These are phyloP conservation scores for Odobenus rosmarus DNA, from an alignment of 2,113 vertebrate genomes.

Conservation along the genomic window DNA sequence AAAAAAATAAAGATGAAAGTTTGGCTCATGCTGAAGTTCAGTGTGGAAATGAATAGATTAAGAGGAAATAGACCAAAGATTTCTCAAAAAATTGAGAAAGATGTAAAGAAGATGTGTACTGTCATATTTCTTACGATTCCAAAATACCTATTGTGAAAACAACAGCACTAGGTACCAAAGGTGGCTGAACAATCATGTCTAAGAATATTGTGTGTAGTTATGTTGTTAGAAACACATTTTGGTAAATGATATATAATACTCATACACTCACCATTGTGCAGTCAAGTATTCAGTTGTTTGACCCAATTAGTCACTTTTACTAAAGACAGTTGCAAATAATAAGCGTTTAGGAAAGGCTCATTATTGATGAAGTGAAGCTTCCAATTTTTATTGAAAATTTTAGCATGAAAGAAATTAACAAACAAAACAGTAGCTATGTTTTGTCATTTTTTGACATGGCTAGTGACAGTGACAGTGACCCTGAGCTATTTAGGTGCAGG, in stretches of 20 bases:
- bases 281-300: not conserved
- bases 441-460: not conserved
- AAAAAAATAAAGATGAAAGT: not conserved
- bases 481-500: not conserved
- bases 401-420: not conserved
- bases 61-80: not conserved
- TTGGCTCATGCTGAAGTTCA: not conserved
- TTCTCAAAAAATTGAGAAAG: not conserved
- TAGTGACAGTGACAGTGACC: not conserved
- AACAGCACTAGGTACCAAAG: not conserved
- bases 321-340: not conserved
- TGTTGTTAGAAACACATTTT: not conserved
- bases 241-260: not conserved
- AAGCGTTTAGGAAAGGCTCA: not conserved
- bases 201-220: not conserved
- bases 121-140: not conserved
- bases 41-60: not conserved
- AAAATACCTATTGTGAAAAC: not conserved
- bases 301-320: not conserved
- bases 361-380: not conserved
- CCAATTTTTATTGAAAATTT: conserved; percentile 8
- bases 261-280: not conserved
- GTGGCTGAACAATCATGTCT: not conserved
- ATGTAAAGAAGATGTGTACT: not conserved
- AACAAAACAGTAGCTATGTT: not conserved